These are phyloP conservation scores for Blennius ocellaris DNA, from an alignment of 2,113 vertebrate species.

Conservation along the genomic window DNA sequence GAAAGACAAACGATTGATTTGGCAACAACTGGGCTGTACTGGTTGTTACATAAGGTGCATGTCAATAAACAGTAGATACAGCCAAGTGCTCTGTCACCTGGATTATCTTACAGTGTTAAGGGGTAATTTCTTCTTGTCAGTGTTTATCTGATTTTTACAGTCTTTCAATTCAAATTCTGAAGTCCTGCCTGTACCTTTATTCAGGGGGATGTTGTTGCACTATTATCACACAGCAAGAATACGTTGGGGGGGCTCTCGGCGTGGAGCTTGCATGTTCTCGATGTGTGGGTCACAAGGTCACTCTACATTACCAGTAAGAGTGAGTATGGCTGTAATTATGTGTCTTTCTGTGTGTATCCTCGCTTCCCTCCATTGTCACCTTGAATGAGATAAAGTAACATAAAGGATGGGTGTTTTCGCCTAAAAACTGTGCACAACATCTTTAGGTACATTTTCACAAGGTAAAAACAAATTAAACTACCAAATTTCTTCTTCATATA, in stretches of 20 bases:
- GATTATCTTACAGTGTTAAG: background rate
- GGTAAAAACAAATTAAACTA: background rate
- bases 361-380: background rate
- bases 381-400: no score
- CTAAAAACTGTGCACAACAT: background rate
- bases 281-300: no score
- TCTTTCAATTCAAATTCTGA: background rate
- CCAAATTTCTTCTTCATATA: background rate
- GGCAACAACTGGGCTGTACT: background rate
- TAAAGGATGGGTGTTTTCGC: no score
- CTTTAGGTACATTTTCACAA: background rate
- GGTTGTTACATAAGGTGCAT: conserved; percentile 30
- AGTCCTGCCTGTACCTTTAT: background rate
- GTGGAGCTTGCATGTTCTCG: no score
- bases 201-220: background rate
- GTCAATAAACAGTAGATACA: conserved; percentile 30
- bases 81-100: background rate
- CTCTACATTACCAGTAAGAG: no score
- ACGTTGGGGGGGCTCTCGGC: no score
- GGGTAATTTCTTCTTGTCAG: conserved; percentile 2
- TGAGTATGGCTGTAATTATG: no score
- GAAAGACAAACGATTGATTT: conserved; percentile 9
- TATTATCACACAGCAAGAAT: no score
- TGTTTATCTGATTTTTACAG: conserved; percentile 4
- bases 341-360: background rate